These are phyloP conservation scores for Takifugu bimaculatus DNA, from an alignment of 2,113 vertebrate species.

Conservation along the genomic window DNA sequence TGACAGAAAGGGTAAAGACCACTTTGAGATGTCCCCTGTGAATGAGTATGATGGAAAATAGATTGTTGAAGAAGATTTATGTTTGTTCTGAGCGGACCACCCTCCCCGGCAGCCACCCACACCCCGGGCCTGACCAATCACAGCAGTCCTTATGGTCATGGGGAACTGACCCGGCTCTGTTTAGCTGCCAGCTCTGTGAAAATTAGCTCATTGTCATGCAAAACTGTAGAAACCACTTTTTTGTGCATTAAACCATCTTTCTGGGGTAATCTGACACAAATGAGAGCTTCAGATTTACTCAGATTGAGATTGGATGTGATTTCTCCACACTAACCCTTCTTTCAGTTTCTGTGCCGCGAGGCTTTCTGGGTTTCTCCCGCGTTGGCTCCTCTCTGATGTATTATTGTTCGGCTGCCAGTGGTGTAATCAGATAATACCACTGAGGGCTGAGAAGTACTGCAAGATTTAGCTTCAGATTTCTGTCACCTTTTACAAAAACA, in stretches of 20 bases:
- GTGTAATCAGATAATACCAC: slow-evolving; percentile 75
- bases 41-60: slow-evolving; percentile 82
- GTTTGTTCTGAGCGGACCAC: slow-evolving; percentile 66
- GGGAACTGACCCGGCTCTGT: slow-evolving; percentile 47
- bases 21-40: slow-evolving; percentile 82
- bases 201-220: slow-evolving; percentile 34
- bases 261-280: too few relatives aligned
- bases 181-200: slow-evolving; percentile 42
- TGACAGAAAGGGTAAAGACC: slow-evolving; percentile 89
- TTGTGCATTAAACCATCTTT: neutral
- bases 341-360: too few relatives aligned
- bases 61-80: slow-evolving; percentile 84
- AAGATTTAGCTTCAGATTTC: slow-evolving; percentile 70
- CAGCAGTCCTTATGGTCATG: slow-evolving; percentile 62
- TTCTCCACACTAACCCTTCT: slow-evolving; percentile 23
- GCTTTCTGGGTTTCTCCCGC: slow-evolving; percentile 41
- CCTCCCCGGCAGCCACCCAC: slow-evolving; percentile 21
- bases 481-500: slow-evolving; percentile 64
- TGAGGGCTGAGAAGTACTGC: slow-evolving; percentile 70
- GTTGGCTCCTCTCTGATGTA: slow-evolving; percentile 55
- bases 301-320: neutral
- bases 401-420: slow-evolving; percentile 70
- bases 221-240: slow-evolving; percentile 2
- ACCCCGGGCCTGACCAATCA: slow-evolving; percentile 52
- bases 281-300: too few relatives aligned